A percentile compares a stretch with the other conserved stretches of the same genome.
phyloP scores from a whole-genome alignment of 2,113 vertebrate genomes.

The Amazona guildingii region DNA sequence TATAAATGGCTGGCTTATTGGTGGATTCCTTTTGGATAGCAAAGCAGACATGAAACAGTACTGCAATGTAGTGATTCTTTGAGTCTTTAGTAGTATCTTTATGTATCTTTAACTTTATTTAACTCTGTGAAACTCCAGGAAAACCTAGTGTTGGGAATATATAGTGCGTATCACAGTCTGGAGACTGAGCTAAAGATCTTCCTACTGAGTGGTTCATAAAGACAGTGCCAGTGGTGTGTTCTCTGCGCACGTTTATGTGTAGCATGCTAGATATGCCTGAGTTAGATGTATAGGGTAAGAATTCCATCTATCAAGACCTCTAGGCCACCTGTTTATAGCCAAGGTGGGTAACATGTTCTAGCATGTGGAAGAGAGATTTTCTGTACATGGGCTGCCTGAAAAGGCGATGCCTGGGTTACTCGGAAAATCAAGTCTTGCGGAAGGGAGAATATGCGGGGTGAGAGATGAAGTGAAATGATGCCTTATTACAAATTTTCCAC shows the following conservation, averaged over 20 bases:
- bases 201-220: not conserved
- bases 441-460: not conserved
- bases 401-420: not conserved
- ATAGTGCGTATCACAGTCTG: not conserved
- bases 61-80: not conserved
- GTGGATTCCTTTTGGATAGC: not conserved
- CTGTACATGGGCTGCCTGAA: not conserved
- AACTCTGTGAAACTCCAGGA: not conserved
- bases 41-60: not conserved
- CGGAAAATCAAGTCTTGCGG: not conserved
- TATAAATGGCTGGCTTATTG: not conserved
- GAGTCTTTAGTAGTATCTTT: not conserved
- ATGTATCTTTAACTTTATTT: not conserved
- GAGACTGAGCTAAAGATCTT: not conserved
- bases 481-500: not conserved
- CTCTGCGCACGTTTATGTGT: not conserved
- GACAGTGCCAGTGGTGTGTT: not conserved
- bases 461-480: not conserved
- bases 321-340: not conserved
- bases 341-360: not conserved
- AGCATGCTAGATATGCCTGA: not conserved
- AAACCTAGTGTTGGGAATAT: not conserved
- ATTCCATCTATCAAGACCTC: not conserved
- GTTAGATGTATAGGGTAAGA: not conserved
- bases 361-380: not conserved